Conservation (phyloP, 2,113 vertebrate species). For the Leiothrix lutea region DNA sequence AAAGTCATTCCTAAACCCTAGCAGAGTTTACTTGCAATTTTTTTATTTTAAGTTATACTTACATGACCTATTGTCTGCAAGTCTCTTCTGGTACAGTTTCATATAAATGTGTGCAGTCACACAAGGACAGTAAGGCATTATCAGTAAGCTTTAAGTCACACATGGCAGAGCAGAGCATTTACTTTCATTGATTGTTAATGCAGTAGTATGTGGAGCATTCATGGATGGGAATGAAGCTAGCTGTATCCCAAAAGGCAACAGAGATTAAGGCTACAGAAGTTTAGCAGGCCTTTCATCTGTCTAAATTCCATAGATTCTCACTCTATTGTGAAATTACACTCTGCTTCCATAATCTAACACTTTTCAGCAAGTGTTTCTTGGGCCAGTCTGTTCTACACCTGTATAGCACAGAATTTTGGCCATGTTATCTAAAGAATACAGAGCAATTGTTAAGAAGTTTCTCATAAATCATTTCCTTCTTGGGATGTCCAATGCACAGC, state of each 20-base stretch:
- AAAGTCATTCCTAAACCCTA: background rate
- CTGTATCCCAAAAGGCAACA: background rate
- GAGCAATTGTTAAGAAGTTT: background rate
- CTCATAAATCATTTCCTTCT: background rate
- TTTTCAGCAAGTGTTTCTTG: background rate
- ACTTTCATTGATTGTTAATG: background rate
- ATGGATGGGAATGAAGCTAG: background rate
- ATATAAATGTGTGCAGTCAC: background rate
- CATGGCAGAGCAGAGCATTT: background rate
- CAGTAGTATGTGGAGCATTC: background rate
- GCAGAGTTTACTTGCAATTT: background rate
- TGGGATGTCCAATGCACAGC: background rate
- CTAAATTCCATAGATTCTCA: slow-evolving; percentile 17
- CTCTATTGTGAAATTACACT: slow-evolving; percentile 28
- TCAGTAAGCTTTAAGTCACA: background rate
- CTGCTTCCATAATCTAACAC: background rate
- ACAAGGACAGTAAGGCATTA: background rate
- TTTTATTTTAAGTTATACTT: background rate
- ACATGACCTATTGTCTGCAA: background rate
- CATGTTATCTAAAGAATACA: background rate
- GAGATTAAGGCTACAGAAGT: background rate
- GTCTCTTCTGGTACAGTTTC: background rate
- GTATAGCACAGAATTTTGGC: background rate
- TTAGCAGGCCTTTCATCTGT: background rate
- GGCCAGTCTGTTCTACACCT: background rate